Conservation (phyloP, 2,888 invertebrate species). For the Xestoiulus laeticollis region DNA sequence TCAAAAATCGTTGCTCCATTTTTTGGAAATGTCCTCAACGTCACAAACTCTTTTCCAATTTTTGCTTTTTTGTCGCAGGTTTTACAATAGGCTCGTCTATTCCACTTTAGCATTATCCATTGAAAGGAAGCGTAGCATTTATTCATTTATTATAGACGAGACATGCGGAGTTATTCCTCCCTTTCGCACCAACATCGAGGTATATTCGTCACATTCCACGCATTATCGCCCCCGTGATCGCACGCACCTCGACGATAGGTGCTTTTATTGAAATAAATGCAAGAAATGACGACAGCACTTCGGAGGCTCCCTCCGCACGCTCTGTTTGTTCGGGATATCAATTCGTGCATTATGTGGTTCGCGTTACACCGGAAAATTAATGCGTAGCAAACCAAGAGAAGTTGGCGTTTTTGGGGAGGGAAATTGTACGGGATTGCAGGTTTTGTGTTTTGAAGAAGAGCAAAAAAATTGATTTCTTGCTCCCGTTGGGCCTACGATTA, state of each 20-base stretch:
- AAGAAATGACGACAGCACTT: neutral
- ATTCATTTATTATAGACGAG: neutral
- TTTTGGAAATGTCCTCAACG: neutral
- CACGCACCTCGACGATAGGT: neutral
- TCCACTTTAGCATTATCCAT: neutral
- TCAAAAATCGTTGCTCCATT: neutral
- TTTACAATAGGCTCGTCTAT: neutral
- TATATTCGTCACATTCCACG: slow-evolving; percentile 17
- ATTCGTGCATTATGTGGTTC: neutral
- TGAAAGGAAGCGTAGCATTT: neutral
- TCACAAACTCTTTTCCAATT: neutral
- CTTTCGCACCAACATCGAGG: neutral
- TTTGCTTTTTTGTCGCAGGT: neutral
- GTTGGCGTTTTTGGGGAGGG: neutral
- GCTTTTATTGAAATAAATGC: neutral
- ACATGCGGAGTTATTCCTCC: neutral
- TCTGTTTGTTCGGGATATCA: neutral
- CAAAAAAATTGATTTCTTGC: neutral
- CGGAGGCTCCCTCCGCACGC: neutral
- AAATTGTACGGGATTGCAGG: neutral
- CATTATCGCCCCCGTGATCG: slow-evolving; percentile 2
- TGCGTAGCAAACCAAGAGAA: neutral
- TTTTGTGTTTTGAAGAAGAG: neutral
- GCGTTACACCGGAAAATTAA: neutral
- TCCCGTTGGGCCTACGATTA: neutral